phyloP scores from a whole-genome alignment of 2,113 vertebrate genomes.

The Odontesthes bonariensis region DNA sequence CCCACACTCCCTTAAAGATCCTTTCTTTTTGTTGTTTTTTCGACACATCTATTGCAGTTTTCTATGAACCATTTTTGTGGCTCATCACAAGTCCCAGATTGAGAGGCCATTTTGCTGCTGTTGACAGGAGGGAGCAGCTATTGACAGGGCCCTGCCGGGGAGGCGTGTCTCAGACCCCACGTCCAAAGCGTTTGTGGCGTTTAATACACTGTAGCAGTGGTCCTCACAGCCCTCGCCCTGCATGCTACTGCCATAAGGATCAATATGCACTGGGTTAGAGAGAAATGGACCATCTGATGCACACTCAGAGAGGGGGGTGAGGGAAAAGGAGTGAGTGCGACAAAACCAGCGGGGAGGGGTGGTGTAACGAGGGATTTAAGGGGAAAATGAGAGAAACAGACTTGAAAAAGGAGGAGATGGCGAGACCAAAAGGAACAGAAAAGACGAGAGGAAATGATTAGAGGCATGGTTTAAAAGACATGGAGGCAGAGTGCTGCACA shows the following conservation, averaged over 20 bases:
- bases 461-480: conserved; percentile 68
- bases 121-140: conserved; percentile 83
- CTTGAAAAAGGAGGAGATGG: conserved; percentile 52
- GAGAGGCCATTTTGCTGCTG: conserved; percentile 83
- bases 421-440: conserved; percentile 48
- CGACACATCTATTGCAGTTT: conserved; percentile 45
- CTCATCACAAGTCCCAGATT: conserved; percentile 71
- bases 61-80: conserved; percentile 60
- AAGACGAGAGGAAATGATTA: conserved; percentile 69
- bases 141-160: conserved; percentile 81
- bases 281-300: conserved; percentile 82
- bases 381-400: conserved; percentile 41
- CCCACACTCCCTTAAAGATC: conserved; percentile 18
- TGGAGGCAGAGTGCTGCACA: conserved; percentile 49
- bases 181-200: conserved; percentile 85
- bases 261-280: conserved; percentile 83
- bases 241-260: conserved; percentile 78
- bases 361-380: conserved; percentile 54
- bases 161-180: conserved; percentile 78
- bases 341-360: conserved; percentile 59
- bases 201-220: conserved; percentile 85
- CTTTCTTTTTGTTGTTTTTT: conserved; percentile 41
- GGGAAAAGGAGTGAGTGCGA: conserved; percentile 51
- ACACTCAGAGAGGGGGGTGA: conserved; percentile 73
- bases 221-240: conserved; percentile 74